Base-by-base conservation (phyloP, 2,113 vertebrate species). In the Chloebia gouldiae region DNA sequence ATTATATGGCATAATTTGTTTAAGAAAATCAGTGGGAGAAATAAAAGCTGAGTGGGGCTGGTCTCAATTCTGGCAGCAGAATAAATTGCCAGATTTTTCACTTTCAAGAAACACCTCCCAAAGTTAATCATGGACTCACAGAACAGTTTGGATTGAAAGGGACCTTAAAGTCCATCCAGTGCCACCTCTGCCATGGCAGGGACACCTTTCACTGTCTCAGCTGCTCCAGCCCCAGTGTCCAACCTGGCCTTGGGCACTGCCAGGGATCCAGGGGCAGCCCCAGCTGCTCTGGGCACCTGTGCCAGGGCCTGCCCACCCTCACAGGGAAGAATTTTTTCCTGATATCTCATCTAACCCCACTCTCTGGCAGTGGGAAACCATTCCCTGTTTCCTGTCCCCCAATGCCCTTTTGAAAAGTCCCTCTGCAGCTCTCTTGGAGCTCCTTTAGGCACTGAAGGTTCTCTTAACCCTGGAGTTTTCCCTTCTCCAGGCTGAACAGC, bases 101-200 rank as follows among this genome's bases (percentile, higher is more conserved):
- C 33, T 90, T 82, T 69, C 15, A 56, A 71, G 17, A 82, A 76
- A 72, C 9, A 68, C 12, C 11, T 60, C 4, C 78, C 71, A 13
- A 79, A 45, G 11, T 37, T n/a, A 39, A 39, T 69, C 7, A 51
- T 1, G 15, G 44, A 76, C 5, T 28, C 23, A 20, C 0, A 16
- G 47, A 54, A 54, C 0, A 1, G 7, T 40, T 12, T 63, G 40
- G 40, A n/a, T 10, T 66, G 15, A 19, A 59, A 45, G 2, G 6
- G 6, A 30, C 3, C 4, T 0, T 24, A 33, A 28, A 72, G 1
- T 0, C 1, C 15, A 30, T 3, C 12, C 5, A 6, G 9, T 45
- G 1, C 19, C 33, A 11, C 1, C 11, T 15, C 11, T 19, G 25
- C 44, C 15, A 20, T 21, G 37, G 51, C 44, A 73, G 60, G 45